Evolutionary conservation across 2,113 vertebrate species (phyloP), one percentile per base, ranked within the genome.

Genomic region (Hippolais icterina): DNA sequence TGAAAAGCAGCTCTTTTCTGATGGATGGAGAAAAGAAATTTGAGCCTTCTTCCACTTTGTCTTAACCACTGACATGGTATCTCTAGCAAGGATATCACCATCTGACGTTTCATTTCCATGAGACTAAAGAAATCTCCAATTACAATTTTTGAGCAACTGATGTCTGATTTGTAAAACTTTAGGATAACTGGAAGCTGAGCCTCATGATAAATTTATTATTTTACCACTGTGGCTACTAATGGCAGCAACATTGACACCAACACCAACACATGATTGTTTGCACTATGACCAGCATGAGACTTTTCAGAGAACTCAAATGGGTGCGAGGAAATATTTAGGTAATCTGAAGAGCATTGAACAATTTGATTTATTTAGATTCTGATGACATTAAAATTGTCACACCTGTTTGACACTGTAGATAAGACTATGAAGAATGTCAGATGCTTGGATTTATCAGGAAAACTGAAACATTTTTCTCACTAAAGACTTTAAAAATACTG

Each of bases 241-340:
- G 29, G 2, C n/a, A 61, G 4, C 15, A 60, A 46, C 9, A 68
- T 15, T 22, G 5, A 20, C 19, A 47, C 29, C 39, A 69, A 18
- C 52, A 70, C 9, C 41, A 47, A 13, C 10, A 15, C 6, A 7
- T 5, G 8, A 63, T 6, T 86, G 4, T 61, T 83, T 69, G 18
- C 33, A 39, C 7, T n/a, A 4, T 7, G 28, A 31, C 6, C 12
- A 54, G 11, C 11, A 37, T 5, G 3, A 64, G 18, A 33, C 24
- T 60, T 10, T 68, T 60, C 25, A 47, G 3, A 33, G 71, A 61
- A 61, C 11, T 33, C 41, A 47, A 5, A 65, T 20, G 23, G 52
- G 7, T 35, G 46, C 1, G 2, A 4, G 2, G 12, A 41, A 74
- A 69, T n/a, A 50, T 5, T 35, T 18, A 33, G 2, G 5, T 60